Evolutionary conservation across 2,888 invertebrate genomes (phyloP).

Genomic region (Fragum fragum): DNA sequence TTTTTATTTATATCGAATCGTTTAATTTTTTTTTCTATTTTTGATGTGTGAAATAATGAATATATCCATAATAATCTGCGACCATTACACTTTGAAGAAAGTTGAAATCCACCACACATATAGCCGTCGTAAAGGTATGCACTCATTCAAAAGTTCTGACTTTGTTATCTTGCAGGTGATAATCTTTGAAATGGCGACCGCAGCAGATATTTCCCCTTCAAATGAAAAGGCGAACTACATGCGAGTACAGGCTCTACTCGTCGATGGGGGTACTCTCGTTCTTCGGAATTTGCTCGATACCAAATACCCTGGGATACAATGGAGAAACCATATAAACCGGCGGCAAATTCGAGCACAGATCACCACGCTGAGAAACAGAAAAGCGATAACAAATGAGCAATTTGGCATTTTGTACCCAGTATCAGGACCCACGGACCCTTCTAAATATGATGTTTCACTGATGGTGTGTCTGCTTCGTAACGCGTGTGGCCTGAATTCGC

Average conservation of each 20-base stretch:
- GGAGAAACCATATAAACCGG: constrained; percentile 1
- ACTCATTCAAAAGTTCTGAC: too few species aligned
- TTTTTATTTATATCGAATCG: too few species aligned
- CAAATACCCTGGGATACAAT: constrained; percentile 14
- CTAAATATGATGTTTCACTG: constrained; percentile 35
- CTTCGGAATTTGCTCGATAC: constrained; percentile 12
- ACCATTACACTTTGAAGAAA: too few species aligned
- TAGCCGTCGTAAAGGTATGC: too few species aligned
- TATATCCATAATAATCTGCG: too few species aligned
- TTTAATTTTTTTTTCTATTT: too few species aligned
- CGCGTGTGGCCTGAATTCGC: neutral
- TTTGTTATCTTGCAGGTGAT: too few species aligned
- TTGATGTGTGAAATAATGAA: too few species aligned
- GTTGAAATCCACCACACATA: too few species aligned
- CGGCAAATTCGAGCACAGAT: neutral
- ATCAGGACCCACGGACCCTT: neutral
- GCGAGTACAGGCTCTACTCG: constrained; percentile 18
- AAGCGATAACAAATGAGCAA: constrained; percentile 14
- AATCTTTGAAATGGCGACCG: constrained; percentile 29
- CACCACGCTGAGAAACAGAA: neutral
- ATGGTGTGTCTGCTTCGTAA: constrained; percentile 34
- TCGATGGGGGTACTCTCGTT: constrained; percentile 41
- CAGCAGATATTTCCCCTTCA: constrained; percentile 4
- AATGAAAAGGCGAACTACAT: constrained; percentile 31
- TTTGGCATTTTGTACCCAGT: constrained; percentile 23